Percentiles rank a stretch among this genome's conserved stretches.
These are phyloP conservation scores for Phrynosoma platyrhinos DNA, from an alignment of 2,113 vertebrate genomes.

Conservation along the genomic window DNA sequence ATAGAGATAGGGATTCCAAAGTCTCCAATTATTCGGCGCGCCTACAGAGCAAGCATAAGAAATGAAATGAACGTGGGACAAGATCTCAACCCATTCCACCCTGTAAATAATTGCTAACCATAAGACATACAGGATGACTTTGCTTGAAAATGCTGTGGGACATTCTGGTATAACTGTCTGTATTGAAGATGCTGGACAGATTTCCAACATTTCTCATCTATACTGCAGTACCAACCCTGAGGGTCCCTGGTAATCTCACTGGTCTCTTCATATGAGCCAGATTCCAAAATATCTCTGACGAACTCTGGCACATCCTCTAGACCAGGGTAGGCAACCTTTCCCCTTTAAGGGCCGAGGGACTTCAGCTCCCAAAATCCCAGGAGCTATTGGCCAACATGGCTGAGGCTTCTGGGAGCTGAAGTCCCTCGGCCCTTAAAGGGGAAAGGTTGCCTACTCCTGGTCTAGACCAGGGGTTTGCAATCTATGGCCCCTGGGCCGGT, in stretches of 20 bases:
- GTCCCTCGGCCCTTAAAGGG: no score
- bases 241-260: background rate
- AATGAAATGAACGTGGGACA: background rate
- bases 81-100: background rate
- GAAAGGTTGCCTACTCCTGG: no score
- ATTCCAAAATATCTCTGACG: background rate
- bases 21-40: constrained; percentile 94
- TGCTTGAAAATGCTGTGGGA: background rate
- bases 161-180: background rate
- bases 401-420: no score
- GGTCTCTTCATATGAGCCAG: background rate
- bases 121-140: background rate
- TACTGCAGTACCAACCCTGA: background rate
- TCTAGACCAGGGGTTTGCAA: no score
- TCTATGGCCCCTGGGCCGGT: no score
- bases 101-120: background rate
- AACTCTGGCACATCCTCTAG: background rate
- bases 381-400: no score
- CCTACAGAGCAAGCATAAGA: constrained; percentile 76
- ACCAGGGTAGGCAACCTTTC: background rate
- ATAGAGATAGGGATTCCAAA: constrained; percentile 99
- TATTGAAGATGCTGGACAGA: background rate
- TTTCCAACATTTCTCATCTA: background rate
- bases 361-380: no score
- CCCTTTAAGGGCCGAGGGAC: no score